phyloP scores from a whole-genome alignment of 2,113 vertebrate genomes.

The Scolopax mira region DNA sequence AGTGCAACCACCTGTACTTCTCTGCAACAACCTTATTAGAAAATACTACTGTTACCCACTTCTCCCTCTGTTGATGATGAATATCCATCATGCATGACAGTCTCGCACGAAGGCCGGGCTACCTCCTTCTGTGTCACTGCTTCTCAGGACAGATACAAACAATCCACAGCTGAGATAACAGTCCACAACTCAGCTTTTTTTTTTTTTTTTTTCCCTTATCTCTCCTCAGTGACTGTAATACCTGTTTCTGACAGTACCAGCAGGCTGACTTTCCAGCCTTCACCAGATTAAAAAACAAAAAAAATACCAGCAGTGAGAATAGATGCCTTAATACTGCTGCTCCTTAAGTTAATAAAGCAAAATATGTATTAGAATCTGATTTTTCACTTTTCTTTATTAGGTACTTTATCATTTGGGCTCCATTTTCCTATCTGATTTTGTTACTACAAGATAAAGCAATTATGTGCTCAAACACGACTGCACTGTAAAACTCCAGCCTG shows the following conservation, averaged over 20 bases:
- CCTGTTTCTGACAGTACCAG: background rate
- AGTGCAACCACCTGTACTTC: background rate
- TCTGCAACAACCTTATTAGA: background rate
- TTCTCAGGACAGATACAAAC: background rate
- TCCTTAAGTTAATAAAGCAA: slow-evolving; percentile 1
- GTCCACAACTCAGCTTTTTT: background rate
- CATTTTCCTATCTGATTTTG: background rate
- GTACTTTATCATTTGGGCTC: background rate
- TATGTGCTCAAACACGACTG: background rate
- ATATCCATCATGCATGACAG: background rate
- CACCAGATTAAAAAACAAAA: background rate
- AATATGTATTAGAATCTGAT: slow-evolving; percentile 2
- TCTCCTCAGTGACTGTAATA: background rate
- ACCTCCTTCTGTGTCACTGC: background rate
- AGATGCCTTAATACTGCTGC: background rate
- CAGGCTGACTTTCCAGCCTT: background rate
- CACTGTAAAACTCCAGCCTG: background rate
- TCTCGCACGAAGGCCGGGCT: background rate
- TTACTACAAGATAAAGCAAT: slow-evolving; percentile 13
- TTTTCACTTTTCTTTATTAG: background rate
- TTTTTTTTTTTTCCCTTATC: background rate
- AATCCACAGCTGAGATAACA: background rate
- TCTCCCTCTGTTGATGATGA: background rate
- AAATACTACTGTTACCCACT: background rate
- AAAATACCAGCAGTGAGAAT: background rate